Evolutionary conservation across 2,113 vertebrate genomes (phyloP).

Genomic region (Hippoglossus stenolepis): DNA sequence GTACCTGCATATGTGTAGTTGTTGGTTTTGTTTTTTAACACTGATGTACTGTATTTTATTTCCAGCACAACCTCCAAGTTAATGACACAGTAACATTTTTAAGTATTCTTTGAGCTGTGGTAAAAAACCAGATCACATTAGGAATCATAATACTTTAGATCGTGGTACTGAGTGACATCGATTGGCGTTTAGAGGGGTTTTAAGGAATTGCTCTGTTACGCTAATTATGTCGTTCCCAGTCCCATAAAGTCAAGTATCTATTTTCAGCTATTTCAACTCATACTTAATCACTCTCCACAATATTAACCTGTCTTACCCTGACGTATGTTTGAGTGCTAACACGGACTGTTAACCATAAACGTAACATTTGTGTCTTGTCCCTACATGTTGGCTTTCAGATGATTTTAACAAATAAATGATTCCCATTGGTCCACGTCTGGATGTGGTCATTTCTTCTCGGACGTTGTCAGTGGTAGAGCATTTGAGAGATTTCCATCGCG

Average conservation of each 20-base stretch:
- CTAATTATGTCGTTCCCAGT: neutral
- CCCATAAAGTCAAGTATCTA: neutral
- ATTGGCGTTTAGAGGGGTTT: neutral
- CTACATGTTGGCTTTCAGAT: conserved; percentile 42
- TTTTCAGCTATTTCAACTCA: conserved; percentile 21
- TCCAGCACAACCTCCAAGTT: conserved; percentile 15
- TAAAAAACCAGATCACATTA: conserved; percentile 8
- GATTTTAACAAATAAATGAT: conserved; percentile 71
- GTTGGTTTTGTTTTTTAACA: conserved; percentile 28
- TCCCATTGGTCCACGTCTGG: conserved; percentile 3
- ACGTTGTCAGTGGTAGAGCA: conserved; percentile 77
- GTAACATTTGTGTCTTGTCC: conserved; percentile 45
- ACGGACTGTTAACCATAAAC: conserved; percentile 60
- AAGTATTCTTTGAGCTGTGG: conserved; percentile 14
- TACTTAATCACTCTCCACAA: conserved; percentile 6
- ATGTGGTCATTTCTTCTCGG: conserved; percentile 11
- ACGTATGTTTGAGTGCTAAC: conserved; percentile 40
- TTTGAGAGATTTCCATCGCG: conserved; percentile 82
- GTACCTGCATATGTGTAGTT: conserved; percentile 3
- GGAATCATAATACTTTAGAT: conserved; percentile 1
- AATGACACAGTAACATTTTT: conserved; percentile 10
- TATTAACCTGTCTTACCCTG: conserved; percentile 30
- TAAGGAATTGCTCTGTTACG: conserved; percentile 8
- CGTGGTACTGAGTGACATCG: neutral
- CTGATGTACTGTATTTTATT: conserved; percentile 34